A percentile compares a stretch with the other conserved stretches of the same genome.
Evolutionary conservation across 2,888 invertebrate species (phyloP).

Genomic region (Ernsta delagoae): DNA sequence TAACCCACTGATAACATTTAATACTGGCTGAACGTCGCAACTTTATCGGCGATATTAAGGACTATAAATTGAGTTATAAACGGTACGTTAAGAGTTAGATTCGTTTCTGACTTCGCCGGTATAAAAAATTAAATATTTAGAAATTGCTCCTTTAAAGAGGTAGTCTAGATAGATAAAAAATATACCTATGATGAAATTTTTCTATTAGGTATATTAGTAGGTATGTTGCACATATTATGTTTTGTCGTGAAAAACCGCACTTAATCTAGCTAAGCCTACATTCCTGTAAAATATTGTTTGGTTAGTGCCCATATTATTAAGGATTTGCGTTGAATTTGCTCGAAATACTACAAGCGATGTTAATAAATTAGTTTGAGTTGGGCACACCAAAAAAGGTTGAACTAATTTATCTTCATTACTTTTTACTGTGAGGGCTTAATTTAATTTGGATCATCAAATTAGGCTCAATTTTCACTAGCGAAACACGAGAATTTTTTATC

Average conservation of each 20-base stretch:
- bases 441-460: neutral
- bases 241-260: too few relatives aligned
- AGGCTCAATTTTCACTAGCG: neutral
- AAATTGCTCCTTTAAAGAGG: too few relatives aligned
- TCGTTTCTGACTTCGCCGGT: too few relatives aligned
- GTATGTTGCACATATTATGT: neutral
- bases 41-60: too few relatives aligned
- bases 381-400: neutral
- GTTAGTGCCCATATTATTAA: neutral
- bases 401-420: constrained; percentile 8
- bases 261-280: neutral
- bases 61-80: too few relatives aligned
- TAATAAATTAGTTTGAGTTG: constrained; percentile 4
- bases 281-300: neutral
- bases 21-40: too few relatives aligned
- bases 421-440: constrained; percentile 1
- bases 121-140: too few relatives aligned
- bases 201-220: too few relatives aligned
- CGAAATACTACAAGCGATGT: neutral
- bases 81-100: too few relatives aligned
- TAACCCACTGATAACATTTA: neutral
- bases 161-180: too few relatives aligned
- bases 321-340: neutral
- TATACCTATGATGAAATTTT: too few relatives aligned
- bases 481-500: neutral